Evolutionary conservation across 2,113 vertebrate genomes (phyloP).

Genomic region (Pseudorectes ferrugineus): DNA sequence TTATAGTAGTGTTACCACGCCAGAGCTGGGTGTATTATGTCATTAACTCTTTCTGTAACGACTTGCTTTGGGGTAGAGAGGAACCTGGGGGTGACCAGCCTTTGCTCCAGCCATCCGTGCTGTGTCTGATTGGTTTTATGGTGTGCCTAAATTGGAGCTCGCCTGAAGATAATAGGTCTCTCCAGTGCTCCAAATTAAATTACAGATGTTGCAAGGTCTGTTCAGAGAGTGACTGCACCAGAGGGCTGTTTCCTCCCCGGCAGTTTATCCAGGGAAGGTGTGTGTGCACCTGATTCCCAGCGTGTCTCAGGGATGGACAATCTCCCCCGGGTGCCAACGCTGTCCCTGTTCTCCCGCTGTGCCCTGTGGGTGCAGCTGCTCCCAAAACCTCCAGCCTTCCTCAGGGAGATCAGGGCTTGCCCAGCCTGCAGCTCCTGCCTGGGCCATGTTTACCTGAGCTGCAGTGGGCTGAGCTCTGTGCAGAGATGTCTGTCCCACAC

Average conservation of each 20-base stretch:
- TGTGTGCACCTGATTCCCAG: neutral
- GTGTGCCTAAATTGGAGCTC: neutral
- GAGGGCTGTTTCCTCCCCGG: neutral
- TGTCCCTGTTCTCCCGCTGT: rapidly evolving
- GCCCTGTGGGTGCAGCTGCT: neutral
- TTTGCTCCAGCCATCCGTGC: neutral
- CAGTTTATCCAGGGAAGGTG: neutral
- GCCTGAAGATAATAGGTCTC: conserved; percentile 41
- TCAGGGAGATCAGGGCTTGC: neutral
- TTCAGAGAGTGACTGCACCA: neutral
- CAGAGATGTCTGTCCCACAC: neutral
- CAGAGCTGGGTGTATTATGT: neutral
- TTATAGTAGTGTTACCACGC: neutral
- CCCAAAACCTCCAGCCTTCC: neutral
- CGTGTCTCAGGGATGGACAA: rapidly evolving
- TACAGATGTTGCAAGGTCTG: conserved; percentile 44
- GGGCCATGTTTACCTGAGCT: neutral
- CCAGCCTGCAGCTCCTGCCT: neutral
- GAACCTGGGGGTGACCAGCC: neutral
- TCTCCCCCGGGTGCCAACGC: neutral
- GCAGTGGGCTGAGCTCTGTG: neutral
- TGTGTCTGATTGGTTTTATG: conserved; percentile 38
- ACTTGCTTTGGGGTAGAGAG: neutral
- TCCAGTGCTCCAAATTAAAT: conserved; percentile 44
- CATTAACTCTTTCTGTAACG: neutral